Conservation (phyloP, 1,140 invertebrate genomes). For the Odontomachus brunneus region DNA sequence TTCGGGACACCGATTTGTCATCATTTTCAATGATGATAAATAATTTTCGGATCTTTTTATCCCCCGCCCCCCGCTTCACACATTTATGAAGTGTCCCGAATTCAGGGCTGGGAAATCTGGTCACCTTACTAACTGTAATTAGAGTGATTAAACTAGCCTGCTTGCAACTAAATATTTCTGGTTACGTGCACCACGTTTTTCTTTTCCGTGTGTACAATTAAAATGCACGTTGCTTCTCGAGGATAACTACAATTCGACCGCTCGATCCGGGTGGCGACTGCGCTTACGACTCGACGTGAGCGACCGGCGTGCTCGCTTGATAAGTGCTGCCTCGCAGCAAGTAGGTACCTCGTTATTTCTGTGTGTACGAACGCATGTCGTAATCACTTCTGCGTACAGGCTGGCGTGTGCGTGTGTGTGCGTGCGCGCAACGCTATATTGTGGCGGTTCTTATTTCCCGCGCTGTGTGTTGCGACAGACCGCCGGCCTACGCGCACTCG, state of each 20-base stretch:
- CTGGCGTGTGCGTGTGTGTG: background rate
- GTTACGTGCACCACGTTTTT: no score
- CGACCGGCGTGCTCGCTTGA: constrained; percentile 10
- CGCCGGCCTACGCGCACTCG: background rate
- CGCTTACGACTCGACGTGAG: background rate
- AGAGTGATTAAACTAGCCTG: no score
- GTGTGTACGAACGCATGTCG: constrained; percentile 34
- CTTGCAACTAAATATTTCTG: no score
- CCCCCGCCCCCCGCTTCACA: no score
- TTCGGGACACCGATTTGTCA: no score
- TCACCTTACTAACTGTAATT: no score
- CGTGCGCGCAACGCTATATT: background rate
- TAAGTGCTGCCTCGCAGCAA: constrained; percentile 31
- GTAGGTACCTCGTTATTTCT: constrained; percentile 24
- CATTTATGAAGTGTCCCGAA: no score
- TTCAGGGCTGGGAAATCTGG: no score
- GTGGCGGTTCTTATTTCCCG: constrained; percentile 16
- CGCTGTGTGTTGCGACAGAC: constrained; percentile 42
- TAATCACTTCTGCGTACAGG: constrained; percentile 6
- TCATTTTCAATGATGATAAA: no score
- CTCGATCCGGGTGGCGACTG: background rate
- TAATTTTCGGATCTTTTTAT: no score
- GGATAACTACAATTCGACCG: constrained; percentile 1
- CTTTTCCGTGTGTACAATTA: no score
- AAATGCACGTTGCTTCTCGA: background rate